Conservation (phyloP, 64 coral and sea anemone genomes). For the Cladopsammia gracilis region DNA sequence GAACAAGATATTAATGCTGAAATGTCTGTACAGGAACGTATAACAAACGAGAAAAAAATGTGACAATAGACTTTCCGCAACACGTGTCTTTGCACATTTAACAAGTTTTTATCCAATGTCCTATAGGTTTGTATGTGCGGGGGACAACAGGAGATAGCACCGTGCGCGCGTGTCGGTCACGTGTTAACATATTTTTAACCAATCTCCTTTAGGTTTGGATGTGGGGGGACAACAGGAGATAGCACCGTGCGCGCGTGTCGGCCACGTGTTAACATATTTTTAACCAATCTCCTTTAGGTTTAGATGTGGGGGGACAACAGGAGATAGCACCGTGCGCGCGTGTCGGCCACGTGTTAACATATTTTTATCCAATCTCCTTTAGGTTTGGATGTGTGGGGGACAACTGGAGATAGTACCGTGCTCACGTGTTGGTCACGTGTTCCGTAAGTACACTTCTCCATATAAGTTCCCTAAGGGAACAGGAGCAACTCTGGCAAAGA, state of each 20-base stretch:
- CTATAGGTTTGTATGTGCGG: constrained; percentile 96
- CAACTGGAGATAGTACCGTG: constrained; percentile 93
- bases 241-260: constrained; percentile 89
- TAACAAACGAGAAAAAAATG: too few relatives aligned
- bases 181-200: constrained; percentile 65
- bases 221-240: constrained; percentile 93
- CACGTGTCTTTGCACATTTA: background rate
- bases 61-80: too few relatives aligned
- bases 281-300: constrained; percentile 36
- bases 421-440: constrained; percentile 96
- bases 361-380: background rate
- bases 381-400: constrained; percentile 97
- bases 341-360: constrained; percentile 88
- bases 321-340: constrained; percentile 94
- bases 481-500: constrained; percentile 76
- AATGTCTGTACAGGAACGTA: too few relatives aligned
- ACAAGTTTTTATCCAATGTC: background rate
- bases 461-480: constrained; percentile 94
- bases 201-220: constrained; percentile 81
- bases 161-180: constrained; percentile 93
- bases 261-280: constrained; percentile 90
- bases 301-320: constrained; percentile 93
- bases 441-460: constrained; percentile 93
- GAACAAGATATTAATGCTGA: too few relatives aligned
- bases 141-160: constrained; percentile 85